Conservation (phyloP, 2,888 invertebrate species). For the Eupithecia tripunctaria region DNA sequence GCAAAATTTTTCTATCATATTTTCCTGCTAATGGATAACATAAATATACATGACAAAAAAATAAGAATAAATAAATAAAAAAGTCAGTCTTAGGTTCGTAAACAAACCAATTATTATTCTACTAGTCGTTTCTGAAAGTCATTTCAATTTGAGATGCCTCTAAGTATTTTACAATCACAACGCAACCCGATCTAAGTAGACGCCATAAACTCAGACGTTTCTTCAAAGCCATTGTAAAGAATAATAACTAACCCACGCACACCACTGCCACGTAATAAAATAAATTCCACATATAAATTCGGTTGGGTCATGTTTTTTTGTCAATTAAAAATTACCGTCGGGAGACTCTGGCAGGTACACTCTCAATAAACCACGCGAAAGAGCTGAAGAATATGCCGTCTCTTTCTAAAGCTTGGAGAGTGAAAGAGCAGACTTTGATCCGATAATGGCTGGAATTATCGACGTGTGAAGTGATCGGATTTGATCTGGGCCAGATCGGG, state of each 20-base stretch:
- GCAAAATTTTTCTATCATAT: not conserved
- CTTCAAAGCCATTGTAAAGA: constrained; percentile 57
- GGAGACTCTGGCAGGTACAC: constrained; percentile 70
- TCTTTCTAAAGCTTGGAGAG: constrained; percentile 41
- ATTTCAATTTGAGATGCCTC: constrained; percentile 1
- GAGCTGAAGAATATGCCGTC: constrained; percentile 25
- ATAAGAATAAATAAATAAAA: too few species aligned
- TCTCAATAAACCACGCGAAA: constrained; percentile 49
- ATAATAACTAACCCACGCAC: constrained; percentile 67
- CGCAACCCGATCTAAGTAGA: constrained; percentile 40
- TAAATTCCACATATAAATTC: constrained; percentile 80
- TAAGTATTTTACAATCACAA: constrained; percentile 25
- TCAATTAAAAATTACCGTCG: constrained; percentile 81
- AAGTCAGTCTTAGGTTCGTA: not conserved
- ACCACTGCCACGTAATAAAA: constrained; percentile 72
- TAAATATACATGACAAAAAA: too few species aligned
- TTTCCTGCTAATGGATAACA: too few species aligned
- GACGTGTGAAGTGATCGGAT: constrained; percentile 45
- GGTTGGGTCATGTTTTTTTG: constrained; percentile 76
- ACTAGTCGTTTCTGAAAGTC: constrained; percentile 1
- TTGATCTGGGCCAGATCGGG: constrained; percentile 34
- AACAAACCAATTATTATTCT: constrained; percentile 5
- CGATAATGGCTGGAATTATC: constrained; percentile 44
- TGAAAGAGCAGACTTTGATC: constrained; percentile 41
- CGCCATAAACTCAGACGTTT: constrained; percentile 48